Percentiles rank a stretch among this genome's conserved stretches.
phyloP scores from a whole-genome alignment of 2,888 invertebrate genomes.

The Zaprionus lineosus region DNA sequence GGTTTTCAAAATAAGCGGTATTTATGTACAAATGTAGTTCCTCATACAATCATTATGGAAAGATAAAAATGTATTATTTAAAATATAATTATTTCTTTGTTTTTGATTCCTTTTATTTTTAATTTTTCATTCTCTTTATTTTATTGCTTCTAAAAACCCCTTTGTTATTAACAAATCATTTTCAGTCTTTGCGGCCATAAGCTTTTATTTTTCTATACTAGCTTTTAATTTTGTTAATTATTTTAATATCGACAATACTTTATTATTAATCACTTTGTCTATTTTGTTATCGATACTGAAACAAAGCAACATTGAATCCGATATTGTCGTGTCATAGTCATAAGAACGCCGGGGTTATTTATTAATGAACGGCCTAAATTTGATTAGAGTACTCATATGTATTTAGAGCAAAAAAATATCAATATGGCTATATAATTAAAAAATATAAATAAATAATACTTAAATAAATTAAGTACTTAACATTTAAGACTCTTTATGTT shows the following conservation, averaged over 20 bases:
- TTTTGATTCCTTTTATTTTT: no score
- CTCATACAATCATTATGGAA: no score
- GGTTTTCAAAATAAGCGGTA: no score
- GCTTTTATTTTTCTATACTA: no score
- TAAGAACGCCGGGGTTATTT: conserved; percentile 48
- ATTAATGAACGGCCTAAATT: conserved; percentile 56
- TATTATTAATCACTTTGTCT: not conserved
- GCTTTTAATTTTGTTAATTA: no score
- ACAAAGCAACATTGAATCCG: conserved; percentile 31
- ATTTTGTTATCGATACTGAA: conserved; percentile 28
- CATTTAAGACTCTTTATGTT: conserved; percentile 33
- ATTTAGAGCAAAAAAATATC: conserved; percentile 56
- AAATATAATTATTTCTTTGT: no score
- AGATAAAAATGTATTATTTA: no score
- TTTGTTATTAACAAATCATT: no score
- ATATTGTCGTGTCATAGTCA: conserved; percentile 64
- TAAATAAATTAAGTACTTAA: conserved; percentile 63
- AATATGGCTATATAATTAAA: conserved; percentile 60
- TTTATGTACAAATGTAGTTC: no score
- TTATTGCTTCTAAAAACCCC: no score
- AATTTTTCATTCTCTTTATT: no score
- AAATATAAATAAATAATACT: conserved; percentile 35
- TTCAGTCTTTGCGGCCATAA: no score
- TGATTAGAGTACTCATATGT: conserved; percentile 57
- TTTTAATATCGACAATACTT: not conserved